Base-by-base conservation (phyloP, 2,888 invertebrate genomes). In the Dryobota labecula region DNA sequence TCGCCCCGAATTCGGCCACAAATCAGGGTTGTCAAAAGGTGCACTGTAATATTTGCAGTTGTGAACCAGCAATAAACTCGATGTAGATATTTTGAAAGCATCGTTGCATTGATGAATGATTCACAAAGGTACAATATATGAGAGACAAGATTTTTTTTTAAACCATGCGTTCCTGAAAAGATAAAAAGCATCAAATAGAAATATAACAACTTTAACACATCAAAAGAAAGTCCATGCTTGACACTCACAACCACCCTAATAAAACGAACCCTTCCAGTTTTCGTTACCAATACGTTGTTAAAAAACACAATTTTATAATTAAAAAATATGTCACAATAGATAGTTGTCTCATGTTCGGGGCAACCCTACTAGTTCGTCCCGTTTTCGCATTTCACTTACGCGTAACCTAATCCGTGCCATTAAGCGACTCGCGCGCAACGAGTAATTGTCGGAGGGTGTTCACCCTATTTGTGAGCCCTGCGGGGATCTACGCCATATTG, bases 371-470 rank as follows among this genome's bases (percentile, higher is more conserved):
- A 81, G 43, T 81, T 84, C 53, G 64, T 85, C 86, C 73, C 84
- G 68, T 90, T 90, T 91, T 89, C 90, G 90, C 90, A 89, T 91
- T 94, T 93, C 93, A 93, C 90, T 94, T 92, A 90, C 88, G 86
- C 89, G 91, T 91, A 93, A 92, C 92, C 88, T 93, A 93, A 95
- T 95, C 94, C 93, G 87, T 81, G 82, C 92, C 94, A 95, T 95
- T 95, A 95, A 90, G 86, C 91, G 84, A 90, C 90, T 92, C 89
- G 90, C 89, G 90, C 90, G 89, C 88, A 89, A 86, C 87, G 88
- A 87, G 88, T 93, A 93, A 94, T 94, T 93, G 94, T 92, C 90
- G 92, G 87, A 92, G 95, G 94, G 95, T 94, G 93, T 89, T 89
- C 90, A 89, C 93, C 94, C 92, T 93, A 93, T 93, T 93, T 88